phyloP scores from a whole-genome alignment of 2,888 invertebrate genomes.

The Eucera pruinosa region DNA sequence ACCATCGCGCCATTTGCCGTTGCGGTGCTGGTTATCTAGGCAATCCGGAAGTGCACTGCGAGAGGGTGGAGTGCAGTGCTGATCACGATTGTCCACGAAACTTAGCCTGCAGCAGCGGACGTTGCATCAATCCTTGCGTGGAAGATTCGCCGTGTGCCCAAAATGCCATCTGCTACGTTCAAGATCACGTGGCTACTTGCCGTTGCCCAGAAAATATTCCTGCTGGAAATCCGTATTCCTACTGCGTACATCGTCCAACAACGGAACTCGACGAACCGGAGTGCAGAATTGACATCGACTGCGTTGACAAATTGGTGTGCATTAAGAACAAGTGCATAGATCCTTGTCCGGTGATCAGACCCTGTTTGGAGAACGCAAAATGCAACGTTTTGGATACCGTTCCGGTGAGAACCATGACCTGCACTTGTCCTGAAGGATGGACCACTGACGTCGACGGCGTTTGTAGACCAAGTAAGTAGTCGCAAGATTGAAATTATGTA shows the following conservation, averaged over 20 bases:
- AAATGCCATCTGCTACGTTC: constrained; percentile 92
- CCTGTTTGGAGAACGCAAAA: constrained; percentile 90
- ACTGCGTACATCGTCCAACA: constrained; percentile 87
- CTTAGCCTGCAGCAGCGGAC: constrained; percentile 89
- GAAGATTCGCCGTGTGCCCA: constrained; percentile 90
- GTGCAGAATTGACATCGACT: constrained; percentile 92
- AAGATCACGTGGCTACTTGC: constrained; percentile 93
- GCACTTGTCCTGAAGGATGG: constrained; percentile 94
- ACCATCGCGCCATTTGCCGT: constrained; percentile 92
- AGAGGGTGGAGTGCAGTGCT: constrained; percentile 91
- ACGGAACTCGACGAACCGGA: constrained; percentile 86
- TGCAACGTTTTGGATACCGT: constrained; percentile 94
- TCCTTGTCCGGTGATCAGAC: constrained; percentile 91
- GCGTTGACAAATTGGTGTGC: constrained; percentile 92
- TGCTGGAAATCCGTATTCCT: constrained; percentile 91
- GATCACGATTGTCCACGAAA: constrained; percentile 92
- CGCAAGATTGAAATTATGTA: neutral
- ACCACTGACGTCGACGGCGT: constrained; percentile 92
- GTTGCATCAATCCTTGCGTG: constrained; percentile 92
- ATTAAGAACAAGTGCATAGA: constrained; percentile 91
- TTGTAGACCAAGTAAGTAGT: constrained; percentile 88
- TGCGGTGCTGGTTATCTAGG: constrained; percentile 92
- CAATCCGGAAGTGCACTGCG: constrained; percentile 92
- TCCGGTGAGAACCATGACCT: constrained; percentile 94
- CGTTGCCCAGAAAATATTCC: constrained; percentile 92